Evolutionary conservation across 2,113 vertebrate species (phyloP), one percentile per base, ranked within the genome.

Genomic region (Nannospalax galili): DNA sequence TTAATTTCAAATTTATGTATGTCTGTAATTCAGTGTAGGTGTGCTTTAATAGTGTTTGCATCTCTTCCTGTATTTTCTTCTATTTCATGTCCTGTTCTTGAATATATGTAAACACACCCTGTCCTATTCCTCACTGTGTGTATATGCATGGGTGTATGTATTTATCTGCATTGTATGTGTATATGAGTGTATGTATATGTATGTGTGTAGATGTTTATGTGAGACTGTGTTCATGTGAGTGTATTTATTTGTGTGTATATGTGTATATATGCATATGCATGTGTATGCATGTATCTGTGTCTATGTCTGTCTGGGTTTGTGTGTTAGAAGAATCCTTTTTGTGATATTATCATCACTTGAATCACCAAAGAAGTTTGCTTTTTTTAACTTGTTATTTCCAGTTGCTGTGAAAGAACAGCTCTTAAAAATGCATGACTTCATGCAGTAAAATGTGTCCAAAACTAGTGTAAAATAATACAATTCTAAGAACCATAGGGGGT

Each of bases 391-490:
- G 88, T 93, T 82, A n/a, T n/a, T 92, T 97, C 72, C 87, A 69
- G 60, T 97, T 95, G 96, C 93, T 92, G 56, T 90, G 86, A 95
- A 93, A 65, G 93, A 84, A 19, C 0, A 8, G 8, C 65, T 94
- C 0, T 97, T 96, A 97, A 97, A 97, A 96, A 91, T 96, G 77
- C 28, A 94, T 88, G 11, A 87, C 40, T 94, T 95, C 48, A 6
- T 84, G 45, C 93, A n/a, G 22, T 56, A 94, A 56, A 24, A 94
- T 85, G 64, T 93, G 97, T 91, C n/a, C 86, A 97, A 96, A 97
- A 97, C 84, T 82, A 91, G 22, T 93, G 97, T 98, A 97, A 95
- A 58, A 85, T 37, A 95, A 65, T 60, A 91, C 79, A 96, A 67
- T 95, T 35, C 58, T 70, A 96, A 97, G 96, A 95, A 96, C 94